phyloP scores from a whole-genome alignment of 2,797 vertebrate genomes.

The Darevskia nairensis region DNA sequence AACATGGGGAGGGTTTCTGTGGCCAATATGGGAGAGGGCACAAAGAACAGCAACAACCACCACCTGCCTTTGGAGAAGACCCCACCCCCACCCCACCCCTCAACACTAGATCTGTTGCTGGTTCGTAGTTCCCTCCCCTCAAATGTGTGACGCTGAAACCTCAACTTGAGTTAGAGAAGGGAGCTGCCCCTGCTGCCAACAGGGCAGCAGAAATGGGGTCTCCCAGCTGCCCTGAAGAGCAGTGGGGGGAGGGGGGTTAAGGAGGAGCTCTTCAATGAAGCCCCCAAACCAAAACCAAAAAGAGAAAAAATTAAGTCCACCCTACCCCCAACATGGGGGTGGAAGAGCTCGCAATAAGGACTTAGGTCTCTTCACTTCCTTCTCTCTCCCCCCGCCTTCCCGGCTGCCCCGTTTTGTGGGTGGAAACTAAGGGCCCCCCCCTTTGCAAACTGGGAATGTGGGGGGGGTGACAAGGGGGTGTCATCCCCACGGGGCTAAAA shows the following conservation, averaged over 20 bases:
- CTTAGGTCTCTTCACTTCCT: slow-evolving; percentile 45
- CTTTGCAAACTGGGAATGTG: background rate
- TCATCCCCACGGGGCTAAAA: slow-evolving; percentile 25
- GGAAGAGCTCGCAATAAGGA: background rate
- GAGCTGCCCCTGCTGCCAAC: background rate
- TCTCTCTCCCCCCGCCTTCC: slow-evolving; percentile 40
- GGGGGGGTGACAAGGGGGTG: slow-evolving; percentile 55
- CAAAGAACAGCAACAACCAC: background rate
- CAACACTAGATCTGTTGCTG: background rate
- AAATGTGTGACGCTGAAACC: too few relatives aligned
- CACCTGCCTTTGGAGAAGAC: background rate
- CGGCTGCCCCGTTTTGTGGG: slow-evolving; percentile 10
- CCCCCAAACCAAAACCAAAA: background rate
- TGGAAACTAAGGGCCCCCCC: slow-evolving; percentile 32
- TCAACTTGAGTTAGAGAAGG: background rate
- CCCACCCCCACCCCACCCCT: too few relatives aligned
- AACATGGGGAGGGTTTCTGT: background rate
- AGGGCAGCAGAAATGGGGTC: background rate
- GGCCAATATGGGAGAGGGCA: background rate
- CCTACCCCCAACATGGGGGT: background rate
- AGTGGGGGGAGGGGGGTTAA: background rate
- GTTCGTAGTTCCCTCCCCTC: background rate
- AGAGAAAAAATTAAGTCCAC: background rate
- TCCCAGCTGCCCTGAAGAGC: background rate
- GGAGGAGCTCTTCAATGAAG: background rate